These are phyloP conservation scores for Lacanobia oleracea DNA, from an alignment of 2,888 invertebrate species.

Conservation along the genomic window DNA sequence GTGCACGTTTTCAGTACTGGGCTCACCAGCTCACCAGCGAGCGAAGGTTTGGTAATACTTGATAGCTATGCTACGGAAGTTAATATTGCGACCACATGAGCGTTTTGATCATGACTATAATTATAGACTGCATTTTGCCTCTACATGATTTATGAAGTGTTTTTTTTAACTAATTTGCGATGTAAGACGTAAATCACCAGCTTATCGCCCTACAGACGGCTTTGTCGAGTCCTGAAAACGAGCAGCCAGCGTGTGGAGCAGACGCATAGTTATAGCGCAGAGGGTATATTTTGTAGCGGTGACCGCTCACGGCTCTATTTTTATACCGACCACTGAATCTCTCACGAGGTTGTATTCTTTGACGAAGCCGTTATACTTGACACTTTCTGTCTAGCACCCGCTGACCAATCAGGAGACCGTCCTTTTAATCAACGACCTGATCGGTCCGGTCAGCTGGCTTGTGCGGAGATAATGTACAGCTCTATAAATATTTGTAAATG, in stretches of 20 bases:
- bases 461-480: conserved; percentile 43
- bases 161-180: background rate
- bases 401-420: conserved; percentile 28
- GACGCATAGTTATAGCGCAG: conserved; percentile 68
- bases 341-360: conserved; percentile 65
- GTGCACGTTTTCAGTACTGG: conserved; percentile 21
- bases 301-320: conserved; percentile 82
- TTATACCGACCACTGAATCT: conserved; percentile 82
- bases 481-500: conserved; percentile 57
- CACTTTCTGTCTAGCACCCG: conserved; percentile 39
- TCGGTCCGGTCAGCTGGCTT: conserved; percentile 32
- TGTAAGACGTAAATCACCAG: background rate
- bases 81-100: background rate
- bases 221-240: conserved; percentile 9
- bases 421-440: conserved; percentile 36
- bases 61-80: background rate
- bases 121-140: background rate
- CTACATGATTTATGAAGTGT: background rate
- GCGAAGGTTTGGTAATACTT: background rate
- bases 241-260: conserved; percentile 24
- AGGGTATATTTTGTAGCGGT: conserved; percentile 78
- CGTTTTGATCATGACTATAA: background rate
- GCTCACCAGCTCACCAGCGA: conserved; percentile 6
- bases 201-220: too few relatives aligned
- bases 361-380: conserved; percentile 68